Percentiles rank a stretch among this genome's conserved stretches.
Conservation (phyloP, 2,113 vertebrate genomes). For the Oryzias celebensis region DNA sequence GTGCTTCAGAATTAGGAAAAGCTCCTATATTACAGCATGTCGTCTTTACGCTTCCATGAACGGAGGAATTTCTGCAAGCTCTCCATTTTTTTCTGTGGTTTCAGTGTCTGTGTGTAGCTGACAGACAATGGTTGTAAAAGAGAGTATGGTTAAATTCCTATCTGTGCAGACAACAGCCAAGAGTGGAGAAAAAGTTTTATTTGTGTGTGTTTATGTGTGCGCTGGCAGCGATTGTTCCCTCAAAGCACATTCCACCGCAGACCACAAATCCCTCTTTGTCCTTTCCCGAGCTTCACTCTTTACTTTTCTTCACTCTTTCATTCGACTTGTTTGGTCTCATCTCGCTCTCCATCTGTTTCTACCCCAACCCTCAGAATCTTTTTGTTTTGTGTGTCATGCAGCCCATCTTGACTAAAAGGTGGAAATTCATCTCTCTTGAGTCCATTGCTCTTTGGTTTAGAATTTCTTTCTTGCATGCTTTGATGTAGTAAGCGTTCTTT, state of each 20-base stretch:
- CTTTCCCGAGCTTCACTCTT: constrained; percentile 19
- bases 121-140: background rate
- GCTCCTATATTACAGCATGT: background rate
- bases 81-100: constrained; percentile 29
- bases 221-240: constrained; percentile 38
- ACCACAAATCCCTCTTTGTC: constrained; percentile 58
- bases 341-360: constrained; percentile 18
- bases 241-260: constrained; percentile 59
- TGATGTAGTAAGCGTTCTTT: constrained; percentile 7
- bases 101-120: background rate
- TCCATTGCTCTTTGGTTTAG: constrained; percentile 9
- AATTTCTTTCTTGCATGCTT: constrained; percentile 15
- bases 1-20: background rate
- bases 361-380: constrained; percentile 12
- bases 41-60: background rate
- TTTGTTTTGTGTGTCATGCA: background rate
- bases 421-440: constrained; percentile 6
- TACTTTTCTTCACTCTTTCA: constrained; percentile 29
- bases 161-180: constrained; percentile 27
- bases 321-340: constrained; percentile 29
- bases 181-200: constrained; percentile 18
- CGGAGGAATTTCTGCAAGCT: constrained; percentile 9
- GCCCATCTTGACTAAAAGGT: constrained; percentile 10
- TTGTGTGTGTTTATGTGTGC: constrained; percentile 32
- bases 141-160: constrained; percentile 10